Conservation (phyloP, 2,113 vertebrate species). For the Lepisosteus osseus region DNA sequence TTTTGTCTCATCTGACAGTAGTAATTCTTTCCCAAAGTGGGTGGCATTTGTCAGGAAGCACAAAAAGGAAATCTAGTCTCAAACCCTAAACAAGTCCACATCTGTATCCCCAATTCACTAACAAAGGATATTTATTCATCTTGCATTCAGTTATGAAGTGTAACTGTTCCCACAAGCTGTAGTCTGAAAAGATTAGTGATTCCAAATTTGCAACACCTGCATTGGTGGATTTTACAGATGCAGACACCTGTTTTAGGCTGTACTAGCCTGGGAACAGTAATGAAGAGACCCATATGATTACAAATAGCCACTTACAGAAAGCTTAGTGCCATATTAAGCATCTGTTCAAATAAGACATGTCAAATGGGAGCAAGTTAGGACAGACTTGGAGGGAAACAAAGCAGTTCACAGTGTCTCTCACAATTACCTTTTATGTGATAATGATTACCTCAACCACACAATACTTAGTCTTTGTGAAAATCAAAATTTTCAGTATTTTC, state of each 20-base stretch:
- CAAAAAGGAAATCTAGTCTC: not conserved
- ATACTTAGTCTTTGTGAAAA: not conserved
- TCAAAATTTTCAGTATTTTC: too few species aligned
- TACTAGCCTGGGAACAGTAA: conserved; percentile 30
- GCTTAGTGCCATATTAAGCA: conserved; percentile 12
- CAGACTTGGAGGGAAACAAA: not conserved
- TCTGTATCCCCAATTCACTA: not conserved
- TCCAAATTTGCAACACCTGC: conserved; percentile 58
- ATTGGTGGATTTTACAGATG: conserved; percentile 29
- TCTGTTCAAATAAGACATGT: conserved; percentile 21
- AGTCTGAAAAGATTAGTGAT: conserved; percentile 46
- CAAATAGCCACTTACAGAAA: conserved; percentile 20
- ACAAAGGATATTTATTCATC: conserved; percentile 3
- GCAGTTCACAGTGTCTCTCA: not conserved
- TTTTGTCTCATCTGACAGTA: not conserved
- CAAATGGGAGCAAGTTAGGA: not conserved
- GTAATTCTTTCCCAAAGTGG: not conserved
- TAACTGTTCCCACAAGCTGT: conserved; percentile 16
- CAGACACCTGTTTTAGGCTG: conserved; percentile 55
- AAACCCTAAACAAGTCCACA: not conserved
- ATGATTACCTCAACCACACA: conserved; percentile 27
- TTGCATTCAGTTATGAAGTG: not conserved
- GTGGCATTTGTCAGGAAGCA: not conserved
- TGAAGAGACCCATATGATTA: not conserved
- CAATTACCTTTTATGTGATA: conserved; percentile 26